phyloP scores from a whole-genome alignment of 2,113 vertebrate genomes.

The Petroica traversi region DNA sequence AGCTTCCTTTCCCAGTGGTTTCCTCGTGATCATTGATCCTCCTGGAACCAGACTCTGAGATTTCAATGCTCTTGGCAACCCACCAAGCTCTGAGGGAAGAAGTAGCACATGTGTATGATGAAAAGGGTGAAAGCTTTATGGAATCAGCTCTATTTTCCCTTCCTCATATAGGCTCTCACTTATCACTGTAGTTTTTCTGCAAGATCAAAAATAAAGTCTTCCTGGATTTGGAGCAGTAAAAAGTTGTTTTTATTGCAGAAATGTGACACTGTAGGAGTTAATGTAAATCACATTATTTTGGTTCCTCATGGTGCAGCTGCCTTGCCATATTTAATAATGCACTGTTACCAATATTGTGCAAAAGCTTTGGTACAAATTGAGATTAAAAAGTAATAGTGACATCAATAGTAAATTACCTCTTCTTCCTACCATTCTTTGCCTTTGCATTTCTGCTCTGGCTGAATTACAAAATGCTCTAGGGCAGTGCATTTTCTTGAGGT shows the following conservation, averaged over 20 bases:
- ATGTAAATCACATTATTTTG: neutral
- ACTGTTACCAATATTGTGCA: neutral
- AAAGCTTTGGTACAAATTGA: neutral
- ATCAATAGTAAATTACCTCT: neutral
- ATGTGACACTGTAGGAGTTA: neutral
- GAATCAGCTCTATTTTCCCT: neutral
- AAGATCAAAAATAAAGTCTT: conserved; percentile 4
- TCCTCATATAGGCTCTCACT: rapidly evolving
- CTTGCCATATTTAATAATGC: neutral
- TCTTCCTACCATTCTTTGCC: neutral
- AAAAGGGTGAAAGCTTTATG: conserved; percentile 2
- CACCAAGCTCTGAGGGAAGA: neutral
- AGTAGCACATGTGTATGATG: neutral
- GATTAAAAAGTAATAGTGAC: neutral
- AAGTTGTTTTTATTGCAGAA: neutral
- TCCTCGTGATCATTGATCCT: neutral
- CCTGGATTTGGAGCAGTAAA: neutral
- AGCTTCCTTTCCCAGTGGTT: neutral
- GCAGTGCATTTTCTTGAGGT: neutral
- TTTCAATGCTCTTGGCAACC: neutral
- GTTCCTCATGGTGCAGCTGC: neutral
- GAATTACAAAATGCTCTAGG: neutral
- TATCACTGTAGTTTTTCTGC: neutral
- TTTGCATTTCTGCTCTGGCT: neutral
- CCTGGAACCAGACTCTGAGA: neutral